These are phyloP conservation scores for Pimpla rufipes DNA, from an alignment of 2,888 invertebrate genomes.

Conservation along the genomic window DNA sequence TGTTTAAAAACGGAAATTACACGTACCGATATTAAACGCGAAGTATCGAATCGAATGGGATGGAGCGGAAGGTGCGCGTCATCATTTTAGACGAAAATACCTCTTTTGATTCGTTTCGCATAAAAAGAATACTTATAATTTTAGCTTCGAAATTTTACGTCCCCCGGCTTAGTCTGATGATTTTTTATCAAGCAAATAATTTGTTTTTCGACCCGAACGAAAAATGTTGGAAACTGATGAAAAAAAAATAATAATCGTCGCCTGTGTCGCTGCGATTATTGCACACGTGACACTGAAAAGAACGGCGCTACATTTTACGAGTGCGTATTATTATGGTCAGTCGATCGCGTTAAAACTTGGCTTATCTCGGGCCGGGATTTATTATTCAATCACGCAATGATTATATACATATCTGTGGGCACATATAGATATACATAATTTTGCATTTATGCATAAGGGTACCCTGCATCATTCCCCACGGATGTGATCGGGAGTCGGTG, in stretches of 20 bases:
- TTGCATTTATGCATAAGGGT: constrained; percentile 45
- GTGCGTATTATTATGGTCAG: constrained; percentile 48
- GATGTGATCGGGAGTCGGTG: constrained; percentile 37
- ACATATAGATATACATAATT: constrained; percentile 52
- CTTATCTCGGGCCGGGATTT: constrained; percentile 80
- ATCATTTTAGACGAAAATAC: background rate
- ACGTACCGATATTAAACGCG: background rate
- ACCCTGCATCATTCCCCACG: constrained; percentile 37
- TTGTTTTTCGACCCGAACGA: too few relatives aligned
- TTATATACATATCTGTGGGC: constrained; percentile 35
- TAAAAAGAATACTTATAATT: too few relatives aligned
- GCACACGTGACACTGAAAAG: constrained; percentile 17
- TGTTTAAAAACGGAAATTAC: background rate
- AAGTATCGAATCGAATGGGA: background rate
- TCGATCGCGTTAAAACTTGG: constrained; percentile 61
- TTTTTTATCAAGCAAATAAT: too few relatives aligned
- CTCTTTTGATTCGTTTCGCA: too few relatives aligned
- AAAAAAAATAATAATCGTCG: constrained; percentile 47
- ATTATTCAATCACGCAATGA: constrained; percentile 83
- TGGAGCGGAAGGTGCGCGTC: background rate
- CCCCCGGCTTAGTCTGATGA: too few relatives aligned
- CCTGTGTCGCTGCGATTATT: constrained; percentile 44
- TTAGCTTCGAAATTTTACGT: too few relatives aligned
- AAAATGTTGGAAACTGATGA: constrained; percentile 1
- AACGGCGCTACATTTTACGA: constrained; percentile 52